Evolutionary conservation across 2,797 vertebrate species (phyloP).

Genomic region (Phataginus tricuspis): DNA sequence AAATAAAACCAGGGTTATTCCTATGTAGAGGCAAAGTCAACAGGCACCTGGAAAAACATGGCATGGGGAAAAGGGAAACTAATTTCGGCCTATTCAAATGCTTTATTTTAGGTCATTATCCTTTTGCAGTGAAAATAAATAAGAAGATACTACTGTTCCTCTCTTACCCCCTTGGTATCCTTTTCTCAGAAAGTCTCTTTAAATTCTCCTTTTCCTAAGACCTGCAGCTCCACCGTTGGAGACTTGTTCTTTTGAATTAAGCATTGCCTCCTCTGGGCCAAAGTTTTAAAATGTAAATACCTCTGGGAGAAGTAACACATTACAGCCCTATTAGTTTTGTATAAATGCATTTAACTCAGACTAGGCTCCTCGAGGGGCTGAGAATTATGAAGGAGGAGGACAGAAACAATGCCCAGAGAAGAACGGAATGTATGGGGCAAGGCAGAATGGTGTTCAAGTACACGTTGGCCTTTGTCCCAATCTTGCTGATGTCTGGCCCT

Average conservation of each 20-base stretch:
- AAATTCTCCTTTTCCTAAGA: not conserved
- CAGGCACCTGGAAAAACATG: not conserved
- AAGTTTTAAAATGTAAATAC: slow-evolving; percentile 62
- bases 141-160: not conserved
- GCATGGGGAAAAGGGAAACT: not conserved
- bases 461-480: not conserved
- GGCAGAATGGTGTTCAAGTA: not conserved
- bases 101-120: not conserved
- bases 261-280: not conserved
- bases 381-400: not conserved
- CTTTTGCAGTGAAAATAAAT: not conserved
- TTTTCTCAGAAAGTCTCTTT: not conserved
- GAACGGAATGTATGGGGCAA: not conserved
- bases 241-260: slow-evolving; percentile 45
- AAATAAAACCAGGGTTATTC: not conserved
- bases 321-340: slow-evolving; percentile 42
- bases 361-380: not conserved
- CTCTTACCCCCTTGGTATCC: not conserved
- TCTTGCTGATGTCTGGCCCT: not conserved
- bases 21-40: not conserved
- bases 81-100: not conserved
- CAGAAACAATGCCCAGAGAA: not conserved
- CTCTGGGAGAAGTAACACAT: slow-evolving; percentile 27
- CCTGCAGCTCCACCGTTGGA: not conserved
- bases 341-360: slow-evolving; percentile 55